Conservation (phyloP, 1,140 invertebrate genomes). For the Akabosia matsudoensis region DNA sequence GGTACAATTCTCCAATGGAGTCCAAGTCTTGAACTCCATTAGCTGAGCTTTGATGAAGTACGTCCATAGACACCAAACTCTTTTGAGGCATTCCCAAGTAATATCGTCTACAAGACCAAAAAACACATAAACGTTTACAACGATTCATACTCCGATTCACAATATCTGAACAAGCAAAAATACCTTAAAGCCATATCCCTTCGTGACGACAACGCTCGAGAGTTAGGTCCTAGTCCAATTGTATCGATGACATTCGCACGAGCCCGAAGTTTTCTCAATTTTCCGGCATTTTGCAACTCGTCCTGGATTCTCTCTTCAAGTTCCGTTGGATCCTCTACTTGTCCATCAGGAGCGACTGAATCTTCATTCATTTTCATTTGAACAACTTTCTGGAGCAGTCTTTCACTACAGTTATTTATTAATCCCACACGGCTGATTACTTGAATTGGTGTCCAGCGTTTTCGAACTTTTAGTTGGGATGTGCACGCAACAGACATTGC, state of each 20-base stretch:
- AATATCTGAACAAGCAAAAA: not conserved
- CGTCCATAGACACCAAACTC: conserved; percentile 33
- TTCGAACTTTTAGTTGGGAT: conserved; percentile 60
- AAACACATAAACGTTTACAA: not conserved
- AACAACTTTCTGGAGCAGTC: conserved; percentile 37
- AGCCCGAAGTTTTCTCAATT: conserved; percentile 63
- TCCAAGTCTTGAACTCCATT: conserved; percentile 1
- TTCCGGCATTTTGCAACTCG: conserved; percentile 50
- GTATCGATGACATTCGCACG: conserved; percentile 50
- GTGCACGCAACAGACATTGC: conserved; percentile 47
- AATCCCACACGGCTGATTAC: conserved; percentile 69
- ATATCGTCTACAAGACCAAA: conserved; percentile 30
- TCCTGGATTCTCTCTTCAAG: conserved; percentile 26
- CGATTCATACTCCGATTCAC: not conserved
- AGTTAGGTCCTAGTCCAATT: conserved; percentile 53
- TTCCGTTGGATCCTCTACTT: conserved; percentile 25
- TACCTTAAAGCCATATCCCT: conserved; percentile 60
- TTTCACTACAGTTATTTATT: conserved; percentile 40
- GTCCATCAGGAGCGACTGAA: not conserved
- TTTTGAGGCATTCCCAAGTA: conserved; percentile 34
- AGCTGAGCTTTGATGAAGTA: conserved; percentile 20
- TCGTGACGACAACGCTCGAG: conserved; percentile 62
- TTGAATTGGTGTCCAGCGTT: conserved; percentile 71
- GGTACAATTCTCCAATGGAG: conserved; percentile 15
- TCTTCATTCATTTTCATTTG: conserved; percentile 26